Conservation (phyloP, 2,113 vertebrate genomes). For the Chiloscyllium plagiosum region DNA sequence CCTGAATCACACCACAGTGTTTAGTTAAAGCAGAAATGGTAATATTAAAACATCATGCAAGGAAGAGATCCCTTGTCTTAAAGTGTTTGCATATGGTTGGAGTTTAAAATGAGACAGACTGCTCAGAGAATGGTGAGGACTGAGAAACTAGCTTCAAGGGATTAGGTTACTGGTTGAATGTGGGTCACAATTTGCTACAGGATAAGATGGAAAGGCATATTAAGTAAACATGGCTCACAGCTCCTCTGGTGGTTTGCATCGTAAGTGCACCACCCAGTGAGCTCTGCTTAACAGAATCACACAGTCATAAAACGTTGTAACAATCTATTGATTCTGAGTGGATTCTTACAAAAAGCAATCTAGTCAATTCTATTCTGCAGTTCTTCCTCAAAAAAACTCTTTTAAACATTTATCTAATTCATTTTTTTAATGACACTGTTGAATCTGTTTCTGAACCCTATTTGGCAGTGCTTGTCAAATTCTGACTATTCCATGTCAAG, state of each 20-base stretch:
- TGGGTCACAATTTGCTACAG: conserved; percentile 1
- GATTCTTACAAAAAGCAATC: background rate
- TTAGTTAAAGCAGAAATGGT: conserved; percentile 4
- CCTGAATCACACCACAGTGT: background rate
- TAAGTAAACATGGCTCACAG: background rate
- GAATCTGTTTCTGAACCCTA: background rate
- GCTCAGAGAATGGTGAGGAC: background rate
- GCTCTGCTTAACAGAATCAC: background rate
- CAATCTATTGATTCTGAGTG: background rate
- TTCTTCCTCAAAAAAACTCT: background rate
- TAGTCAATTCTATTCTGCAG: background rate
- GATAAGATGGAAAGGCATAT: background rate
- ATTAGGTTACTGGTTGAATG: conserved; percentile 24
- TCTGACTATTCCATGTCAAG: background rate
- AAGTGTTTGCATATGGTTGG: conserved; percentile 28
- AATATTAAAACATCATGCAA: conserved; percentile 20
- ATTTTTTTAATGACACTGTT: background rate
- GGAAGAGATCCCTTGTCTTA: conserved; percentile 25
- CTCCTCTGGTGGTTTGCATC: background rate
- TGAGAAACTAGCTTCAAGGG: conserved; percentile 8
- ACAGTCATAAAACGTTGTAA: background rate
- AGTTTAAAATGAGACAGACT: background rate
- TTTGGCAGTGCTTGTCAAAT: too few relatives aligned
- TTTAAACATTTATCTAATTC: background rate
- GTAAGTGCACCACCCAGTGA: background rate